Base-by-base conservation (phyloP, 30 jellyfish, hydroid and myxozoan genomes). In the Mastigias papua region DNA sequence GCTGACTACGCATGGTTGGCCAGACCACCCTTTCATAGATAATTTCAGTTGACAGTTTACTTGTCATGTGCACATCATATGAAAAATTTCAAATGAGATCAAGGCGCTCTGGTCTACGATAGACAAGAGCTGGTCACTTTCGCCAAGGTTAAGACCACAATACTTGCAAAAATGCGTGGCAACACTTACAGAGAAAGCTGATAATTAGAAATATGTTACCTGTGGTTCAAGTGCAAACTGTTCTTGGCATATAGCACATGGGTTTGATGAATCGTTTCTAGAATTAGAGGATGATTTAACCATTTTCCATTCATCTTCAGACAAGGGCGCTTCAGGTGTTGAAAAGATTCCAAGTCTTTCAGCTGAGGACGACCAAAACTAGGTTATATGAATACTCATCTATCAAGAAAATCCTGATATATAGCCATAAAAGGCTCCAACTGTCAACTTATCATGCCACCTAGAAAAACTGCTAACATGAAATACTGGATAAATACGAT, bases 221-320 rank as follows among this genome's bases (percentile, higher is more conserved):
- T 84, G 94, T 48, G 79, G 74, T 72, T 71, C 66, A 51, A 72
- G 69, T 20, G 62, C 94, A 84, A 84, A 84, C 19, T 57, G 75
- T 8, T 84, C 94, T 61, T 84, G 84, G 79, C 94, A 84, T 37
- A 84, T 73, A 11, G 85, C 94, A 84, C 94, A 84, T 9, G 94
- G 94, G 22, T 72, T 83, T 16, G 65, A 21, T 26, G 94, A 84
- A 73, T 84, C 94, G 31, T 84, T 61, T 73, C 94, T 71, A 1
- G 80, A 60, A 35, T 72, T 70, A 8, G 94, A 84, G 20, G 58
- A 49, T 0, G 68, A 51, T 30, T 84, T 84, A 1, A 84, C 72
- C 26, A 28, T 34, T 35, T 72, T 34, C 94, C 94, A 84, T 73
- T 84, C 82, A 19, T 67, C 73, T 73, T 84, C 94, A 46, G 94